phyloP scores from a whole-genome alignment of 2,888 invertebrate genomes.

The Clostera curtula region DNA sequence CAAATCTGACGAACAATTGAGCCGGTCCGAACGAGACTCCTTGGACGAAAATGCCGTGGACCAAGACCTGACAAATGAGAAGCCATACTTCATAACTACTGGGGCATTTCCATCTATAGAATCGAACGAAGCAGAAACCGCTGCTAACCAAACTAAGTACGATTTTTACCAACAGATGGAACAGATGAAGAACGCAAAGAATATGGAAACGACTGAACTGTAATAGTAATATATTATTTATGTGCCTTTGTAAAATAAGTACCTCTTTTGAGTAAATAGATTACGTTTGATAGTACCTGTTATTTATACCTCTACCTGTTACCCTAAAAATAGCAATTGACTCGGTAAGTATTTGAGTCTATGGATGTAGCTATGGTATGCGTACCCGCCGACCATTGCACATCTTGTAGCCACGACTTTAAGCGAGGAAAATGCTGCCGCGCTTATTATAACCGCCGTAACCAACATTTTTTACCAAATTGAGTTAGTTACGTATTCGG shows the following conservation, averaged over 20 bases:
- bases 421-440: too few relatives aligned
- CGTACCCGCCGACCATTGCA: too few relatives aligned
- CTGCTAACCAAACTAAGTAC: constrained; percentile 70
- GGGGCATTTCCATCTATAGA: constrained; percentile 66
- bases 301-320: too few relatives aligned
- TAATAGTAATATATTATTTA: constrained; percentile 43
- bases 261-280: constrained; percentile 15
- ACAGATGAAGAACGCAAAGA: constrained; percentile 81
- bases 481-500: too few relatives aligned
- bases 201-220: constrained; percentile 87
- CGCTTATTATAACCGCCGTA: too few relatives aligned
- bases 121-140: constrained; percentile 55
- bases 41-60: constrained; percentile 89
- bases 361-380: too few relatives aligned
- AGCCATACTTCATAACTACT: constrained; percentile 68
- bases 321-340: too few relatives aligned
- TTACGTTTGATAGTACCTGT: constrained; percentile 19
- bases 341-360: too few relatives aligned
- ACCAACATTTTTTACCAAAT: too few relatives aligned
- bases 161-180: constrained; percentile 84
- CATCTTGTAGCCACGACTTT: too few relatives aligned
- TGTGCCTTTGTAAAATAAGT: constrained; percentile 37
- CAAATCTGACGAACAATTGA: constrained; percentile 86
- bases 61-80: constrained; percentile 64
- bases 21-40: constrained; percentile 88